Base-by-base conservation (phyloP, 2,797 vertebrate species). In the Gambelia wislizenii region DNA sequence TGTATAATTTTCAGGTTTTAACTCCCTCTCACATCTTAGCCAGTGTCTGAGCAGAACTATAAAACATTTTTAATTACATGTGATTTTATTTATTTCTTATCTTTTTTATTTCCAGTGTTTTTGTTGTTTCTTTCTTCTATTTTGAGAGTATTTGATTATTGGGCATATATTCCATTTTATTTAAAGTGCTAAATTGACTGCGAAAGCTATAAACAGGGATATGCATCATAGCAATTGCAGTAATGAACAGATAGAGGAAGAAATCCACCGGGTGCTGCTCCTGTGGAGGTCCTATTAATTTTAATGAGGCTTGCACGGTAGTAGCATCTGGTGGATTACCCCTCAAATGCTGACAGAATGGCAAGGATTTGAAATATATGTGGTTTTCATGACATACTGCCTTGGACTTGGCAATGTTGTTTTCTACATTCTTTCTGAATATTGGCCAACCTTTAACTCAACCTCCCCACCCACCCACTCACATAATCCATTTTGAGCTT, bases 231-330 rank as follows among this genome's bases (percentile, higher is more conserved):
- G 61, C 44, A 77, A 69, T 84, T 84, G 82, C 61, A 89, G 47
- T 84, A 84, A 89, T 54, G n/a, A 54, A 89, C 52, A 69, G 81
- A 69, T 64, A 42, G 79, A 49, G 47, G 81, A 30, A 77, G 49
- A 84, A 79, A 77, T 84, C 75, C 61, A 84, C 76, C 25, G 18
- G 44, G 82, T 9, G 13, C 39, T 79, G 64, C 64, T 84, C 75
- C 18, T 69, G 30, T 78, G 39, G 49, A 69, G 77, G 59, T 89
- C 74, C 74, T 75, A 44, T 84, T 89, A 84, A 84, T 89, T 84
- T 84, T 89, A 89, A 89, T 89, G 82, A 89, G 61, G 39, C 76
- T 84, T 84, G 61, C 42, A 72, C 67, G 74, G 82, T 84, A 84
- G 75, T 30, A 89, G 42, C 87, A 89, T 78, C 82, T 89, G 87